These are phyloP conservation scores for Nebria brevicollis DNA, from an alignment of 2,888 invertebrate species.

Conservation along the genomic window DNA sequence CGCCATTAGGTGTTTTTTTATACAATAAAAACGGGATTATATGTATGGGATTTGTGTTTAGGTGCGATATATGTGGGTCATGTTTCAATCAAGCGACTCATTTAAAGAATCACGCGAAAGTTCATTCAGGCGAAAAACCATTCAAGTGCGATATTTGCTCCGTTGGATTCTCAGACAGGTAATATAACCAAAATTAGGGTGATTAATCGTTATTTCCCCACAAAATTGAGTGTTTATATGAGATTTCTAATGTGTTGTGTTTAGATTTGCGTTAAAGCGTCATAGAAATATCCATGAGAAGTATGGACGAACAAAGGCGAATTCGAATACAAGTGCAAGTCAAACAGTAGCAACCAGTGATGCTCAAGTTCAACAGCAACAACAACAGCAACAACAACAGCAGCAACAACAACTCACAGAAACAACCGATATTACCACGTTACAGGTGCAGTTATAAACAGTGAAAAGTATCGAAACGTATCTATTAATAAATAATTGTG, in stretches of 20 bases:
- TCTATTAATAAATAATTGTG: not conserved
- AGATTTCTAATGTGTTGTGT: not conserved
- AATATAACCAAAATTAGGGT: not conserved
- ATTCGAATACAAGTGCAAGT: constrained; percentile 51
- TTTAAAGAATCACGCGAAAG: constrained; percentile 87
- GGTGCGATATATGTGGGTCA: constrained; percentile 86
- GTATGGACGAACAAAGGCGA: constrained; percentile 74
- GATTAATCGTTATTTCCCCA: no score
- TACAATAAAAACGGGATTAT: no score
- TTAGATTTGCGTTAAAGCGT: constrained; percentile 80
- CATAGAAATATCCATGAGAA: constrained; percentile 90
- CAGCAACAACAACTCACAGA: constrained; percentile 49
- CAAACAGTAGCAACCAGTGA: constrained; percentile 55
- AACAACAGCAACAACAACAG: constrained; percentile 64
- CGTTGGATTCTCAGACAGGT: constrained; percentile 85
- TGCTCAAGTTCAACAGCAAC: constrained; percentile 56
- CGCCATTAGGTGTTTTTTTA: not conserved
- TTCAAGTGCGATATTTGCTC: constrained; percentile 86
- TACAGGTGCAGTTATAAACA: constrained; percentile 39
- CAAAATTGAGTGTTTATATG: not conserved
- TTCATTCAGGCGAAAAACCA: constrained; percentile 84
- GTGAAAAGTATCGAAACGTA: not conserved
- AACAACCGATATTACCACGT: constrained; percentile 40
- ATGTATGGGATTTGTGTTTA: constrained; percentile 51
- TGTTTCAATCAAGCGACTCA: constrained; percentile 91